Evolutionary conservation across 2,113 vertebrate species (phyloP).

Genomic region (Etheostoma cragini): DNA sequence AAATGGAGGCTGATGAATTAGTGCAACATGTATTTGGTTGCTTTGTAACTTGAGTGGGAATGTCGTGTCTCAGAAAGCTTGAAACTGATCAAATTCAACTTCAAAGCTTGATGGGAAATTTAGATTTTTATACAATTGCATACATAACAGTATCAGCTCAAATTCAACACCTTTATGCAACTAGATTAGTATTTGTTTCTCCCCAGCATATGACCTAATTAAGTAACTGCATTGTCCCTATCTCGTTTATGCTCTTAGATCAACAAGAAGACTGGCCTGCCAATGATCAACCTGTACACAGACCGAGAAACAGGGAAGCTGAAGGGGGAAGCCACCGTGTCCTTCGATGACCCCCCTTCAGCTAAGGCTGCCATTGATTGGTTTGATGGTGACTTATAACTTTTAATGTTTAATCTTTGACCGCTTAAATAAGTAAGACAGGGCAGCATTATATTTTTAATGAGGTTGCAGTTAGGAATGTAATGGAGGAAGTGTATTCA

Average conservation of each 20-base stretch:
- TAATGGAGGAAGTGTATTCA: not conserved
- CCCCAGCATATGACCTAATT: not conserved
- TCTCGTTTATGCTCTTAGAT: slow-evolving; percentile 72
- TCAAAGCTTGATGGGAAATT: not conserved
- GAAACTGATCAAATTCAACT: not conserved
- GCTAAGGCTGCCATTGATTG: slow-evolving; percentile 94
- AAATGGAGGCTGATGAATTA: too few relatives aligned
- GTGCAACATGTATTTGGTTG: too few relatives aligned
- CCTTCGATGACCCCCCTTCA: slow-evolving; percentile 93
- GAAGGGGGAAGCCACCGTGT: slow-evolving; percentile 93
- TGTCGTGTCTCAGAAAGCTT: too few relatives aligned
- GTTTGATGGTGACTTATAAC: slow-evolving; percentile 86
- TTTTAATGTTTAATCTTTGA: not conserved
- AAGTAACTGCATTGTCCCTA: too few relatives aligned
- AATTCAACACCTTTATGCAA: not conserved
- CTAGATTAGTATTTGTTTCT: not conserved
- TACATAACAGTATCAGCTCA: too few relatives aligned
- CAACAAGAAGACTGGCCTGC: slow-evolving; percentile 93
- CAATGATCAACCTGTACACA: slow-evolving; percentile 96
- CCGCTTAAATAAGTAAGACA: not conserved
- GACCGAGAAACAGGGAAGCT: slow-evolving; percentile 92
- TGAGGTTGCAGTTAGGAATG: not conserved
- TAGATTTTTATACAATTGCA: too few relatives aligned
- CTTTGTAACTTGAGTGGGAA: too few relatives aligned
- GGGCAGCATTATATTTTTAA: not conserved